Evolutionary conservation across 1,140 invertebrate genomes (phyloP).

Genomic region (Dendroctonus valens): DNA sequence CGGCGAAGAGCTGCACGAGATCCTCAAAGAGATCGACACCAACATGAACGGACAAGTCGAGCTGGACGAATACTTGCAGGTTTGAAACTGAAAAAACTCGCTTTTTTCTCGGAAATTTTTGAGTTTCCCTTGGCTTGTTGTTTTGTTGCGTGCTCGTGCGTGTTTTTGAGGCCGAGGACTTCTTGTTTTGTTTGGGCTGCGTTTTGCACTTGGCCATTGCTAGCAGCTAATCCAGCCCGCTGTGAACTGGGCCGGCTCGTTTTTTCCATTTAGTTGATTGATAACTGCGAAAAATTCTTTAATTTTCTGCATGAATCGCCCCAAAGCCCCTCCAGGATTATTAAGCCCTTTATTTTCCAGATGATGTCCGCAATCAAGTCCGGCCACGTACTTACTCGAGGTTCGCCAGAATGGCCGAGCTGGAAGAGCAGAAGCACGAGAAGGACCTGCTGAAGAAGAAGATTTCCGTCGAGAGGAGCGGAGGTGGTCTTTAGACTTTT

Average conservation of each 20-base stretch:
- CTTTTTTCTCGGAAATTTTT: background rate
- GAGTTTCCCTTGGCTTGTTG: constrained; percentile 5
- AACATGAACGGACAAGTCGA: constrained; percentile 99
- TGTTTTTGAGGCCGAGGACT: background rate
- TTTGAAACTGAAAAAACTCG: constrained; percentile 51
- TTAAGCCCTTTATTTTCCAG: constrained; percentile 52
- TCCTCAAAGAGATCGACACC: constrained; percentile 96
- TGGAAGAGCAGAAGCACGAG: constrained; percentile 80
- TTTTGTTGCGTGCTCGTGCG: background rate
- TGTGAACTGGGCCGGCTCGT: too few species aligned
- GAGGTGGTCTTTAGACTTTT: constrained; percentile 82
- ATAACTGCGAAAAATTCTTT: too few species aligned
- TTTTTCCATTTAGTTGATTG: too few species aligned
- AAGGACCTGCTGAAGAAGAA: constrained; percentile 70
- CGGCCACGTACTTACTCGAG: constrained; percentile 88
- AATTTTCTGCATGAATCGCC: too few species aligned
- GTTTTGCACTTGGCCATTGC: too few species aligned
- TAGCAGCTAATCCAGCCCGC: too few species aligned
- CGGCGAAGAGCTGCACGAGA: constrained; percentile 95
- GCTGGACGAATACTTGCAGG: constrained; percentile 97
- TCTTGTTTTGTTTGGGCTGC: constrained; percentile 9
- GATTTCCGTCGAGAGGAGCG: constrained; percentile 89
- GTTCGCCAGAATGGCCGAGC: constrained; percentile 88
- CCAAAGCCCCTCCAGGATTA: too few species aligned
- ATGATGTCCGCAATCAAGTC: constrained; percentile 98